Evolutionary conservation across 2,888 invertebrate genomes (phyloP), one percentile per base, ranked within the genome.

Genomic region (Gibbula magus): DNA sequence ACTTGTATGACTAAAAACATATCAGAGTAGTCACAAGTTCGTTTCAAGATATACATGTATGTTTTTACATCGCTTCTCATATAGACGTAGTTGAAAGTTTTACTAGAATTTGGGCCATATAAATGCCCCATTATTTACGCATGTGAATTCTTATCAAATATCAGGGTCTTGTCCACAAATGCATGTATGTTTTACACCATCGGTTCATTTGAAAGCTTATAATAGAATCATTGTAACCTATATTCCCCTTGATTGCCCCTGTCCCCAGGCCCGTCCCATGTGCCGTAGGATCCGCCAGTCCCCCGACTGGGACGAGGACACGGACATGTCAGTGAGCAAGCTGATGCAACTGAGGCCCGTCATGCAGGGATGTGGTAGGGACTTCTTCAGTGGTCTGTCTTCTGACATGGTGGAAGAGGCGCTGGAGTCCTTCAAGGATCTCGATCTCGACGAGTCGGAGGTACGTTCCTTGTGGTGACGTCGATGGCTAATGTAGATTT

Each of bases 401-500:
- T 22, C 70, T 2, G 20, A 18, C n/a, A 54, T 56, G 18, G 53
- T 78, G 29, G n/a, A 78, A 22, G 20, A 22, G 16, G 73, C 70
- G 10, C 45, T 78, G 22, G 39, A 13, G 8, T 52, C 22, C 10
- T 74, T 78, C 20, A 73, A 70, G 13, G 45, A 73, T 39, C 16
- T 78, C 4, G 78, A 78, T 45, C 54, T 78, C 10, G 78, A 78
- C 22, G 54, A 51, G 20, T 56, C 78, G 2, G 78, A 78, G 54
- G 78, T 73, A 74, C 22, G 74, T 20, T 45, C 10, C n/a, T 45
- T 45, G 35, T 35, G 45, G 45, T 45, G 10, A 13, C 10, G n/a
- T n/a, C n/a, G n/a, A n/a, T n/a, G n/a, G n/a, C n/a, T n/a, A n/a
- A n/a, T n/a, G n/a, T n/a, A n/a, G n/a, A n/a, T n/a, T n/a, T n/a